Evolutionary conservation across 1,140 invertebrate species (phyloP).

Genomic region (Ylistrum balloti): DNA sequence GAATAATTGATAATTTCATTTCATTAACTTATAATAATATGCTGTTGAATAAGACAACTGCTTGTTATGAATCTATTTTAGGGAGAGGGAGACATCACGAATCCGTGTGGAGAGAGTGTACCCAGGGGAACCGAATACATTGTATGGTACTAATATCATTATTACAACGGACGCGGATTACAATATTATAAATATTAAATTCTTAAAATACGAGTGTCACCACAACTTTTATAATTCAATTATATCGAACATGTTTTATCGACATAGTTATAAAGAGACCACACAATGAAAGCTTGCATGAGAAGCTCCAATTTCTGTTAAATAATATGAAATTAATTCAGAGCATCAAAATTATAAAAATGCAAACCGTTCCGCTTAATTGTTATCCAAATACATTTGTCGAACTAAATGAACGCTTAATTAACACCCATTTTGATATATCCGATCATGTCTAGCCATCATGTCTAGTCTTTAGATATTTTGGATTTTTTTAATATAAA

Average conservation of each 20-base stretch:
- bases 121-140: neutral
- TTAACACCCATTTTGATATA: slow-evolving; percentile 29
- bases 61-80: neutral
- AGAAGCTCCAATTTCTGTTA: neutral
- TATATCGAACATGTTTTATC: neutral
- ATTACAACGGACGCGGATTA: neutral
- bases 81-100: too few species aligned
- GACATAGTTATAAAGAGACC: neutral
- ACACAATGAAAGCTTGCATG: neutral
- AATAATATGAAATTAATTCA: slow-evolving; percentile 30
- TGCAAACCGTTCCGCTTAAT: neutral
- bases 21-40: neutral
- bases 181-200: slow-evolving; percentile 36
- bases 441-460: neutral
- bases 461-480: neutral
- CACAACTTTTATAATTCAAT: neutral
- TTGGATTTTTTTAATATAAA: neutral
- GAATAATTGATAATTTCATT: neutral
- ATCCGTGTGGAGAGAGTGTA: neutral
- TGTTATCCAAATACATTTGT: neutral
- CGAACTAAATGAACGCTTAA: slow-evolving; percentile 2
- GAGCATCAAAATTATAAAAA: neutral
- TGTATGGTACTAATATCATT: neutral
- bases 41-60: neutral
- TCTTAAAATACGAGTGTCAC: neutral